Percentiles rank a stretch among this genome's conserved stretches.
Evolutionary conservation across 2,888 invertebrate species (phyloP).

Genomic region (Chrysotoxum bicinctum): DNA sequence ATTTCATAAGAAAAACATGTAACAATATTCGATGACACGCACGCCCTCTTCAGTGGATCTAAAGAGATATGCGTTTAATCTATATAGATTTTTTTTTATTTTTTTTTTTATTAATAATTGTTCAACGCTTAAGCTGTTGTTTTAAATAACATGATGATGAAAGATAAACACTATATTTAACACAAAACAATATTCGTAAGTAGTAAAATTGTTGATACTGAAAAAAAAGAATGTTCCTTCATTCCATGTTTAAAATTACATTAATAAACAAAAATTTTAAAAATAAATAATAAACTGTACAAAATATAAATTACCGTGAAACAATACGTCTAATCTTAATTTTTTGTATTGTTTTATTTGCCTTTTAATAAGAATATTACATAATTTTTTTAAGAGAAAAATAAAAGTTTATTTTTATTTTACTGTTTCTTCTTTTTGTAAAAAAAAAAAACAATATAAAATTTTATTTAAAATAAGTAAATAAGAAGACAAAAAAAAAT

Average conservation of each 20-base stretch:
- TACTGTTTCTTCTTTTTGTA: slow-evolving; percentile 40
- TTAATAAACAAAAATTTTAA: slow-evolving; percentile 26
- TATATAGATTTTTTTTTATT: slow-evolving; percentile 28
- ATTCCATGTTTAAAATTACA: slow-evolving; percentile 70
- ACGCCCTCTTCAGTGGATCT: slow-evolving; percentile 67
- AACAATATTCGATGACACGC: slow-evolving; percentile 58
- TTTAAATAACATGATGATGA: slow-evolving; percentile 55
- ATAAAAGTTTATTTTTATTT: slow-evolving; percentile 17
- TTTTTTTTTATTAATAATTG: slow-evolving; percentile 41
- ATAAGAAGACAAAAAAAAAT: slow-evolving; percentile 20
- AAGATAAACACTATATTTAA: slow-evolving; percentile 47
- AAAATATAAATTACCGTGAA: slow-evolving; percentile 29
- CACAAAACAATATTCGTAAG: slow-evolving; percentile 61
- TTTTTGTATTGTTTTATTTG: slow-evolving; percentile 11
- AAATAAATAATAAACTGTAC: slow-evolving; percentile 50
- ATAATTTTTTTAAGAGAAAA: not conserved
- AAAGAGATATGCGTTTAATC: slow-evolving; percentile 59
- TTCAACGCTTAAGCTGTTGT: slow-evolving; percentile 52
- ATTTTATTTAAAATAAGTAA: slow-evolving; percentile 1
- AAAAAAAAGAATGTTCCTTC: slow-evolving; percentile 73
- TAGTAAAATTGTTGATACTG: slow-evolving; percentile 72
- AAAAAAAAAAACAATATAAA: slow-evolving; percentile 27
- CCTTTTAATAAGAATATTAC: slow-evolving; percentile 7
- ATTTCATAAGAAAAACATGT: slow-evolving; percentile 50
- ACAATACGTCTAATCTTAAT: slow-evolving; percentile 33